Conservation (phyloP, 2,113 vertebrate genomes). For the Erythrocercus mccallii region DNA sequence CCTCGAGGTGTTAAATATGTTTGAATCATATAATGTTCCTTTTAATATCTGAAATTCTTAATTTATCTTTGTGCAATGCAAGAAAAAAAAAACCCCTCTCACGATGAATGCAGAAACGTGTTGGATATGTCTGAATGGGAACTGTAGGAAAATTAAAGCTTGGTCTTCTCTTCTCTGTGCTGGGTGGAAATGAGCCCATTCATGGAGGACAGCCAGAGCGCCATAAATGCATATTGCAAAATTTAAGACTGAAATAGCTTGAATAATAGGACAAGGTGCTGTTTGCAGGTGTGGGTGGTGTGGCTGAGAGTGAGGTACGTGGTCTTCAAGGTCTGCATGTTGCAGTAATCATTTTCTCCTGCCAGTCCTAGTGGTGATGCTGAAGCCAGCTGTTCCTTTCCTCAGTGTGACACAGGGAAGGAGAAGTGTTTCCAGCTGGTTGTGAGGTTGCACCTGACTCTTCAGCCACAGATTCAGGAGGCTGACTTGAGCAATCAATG, state of each 20-base stretch:
- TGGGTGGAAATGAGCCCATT: not conserved
- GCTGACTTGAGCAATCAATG: not conserved
- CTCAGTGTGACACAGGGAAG: fast-evolving
- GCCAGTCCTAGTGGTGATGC: fast-evolving
- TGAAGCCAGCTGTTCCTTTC: not conserved
- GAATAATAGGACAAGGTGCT: not conserved
- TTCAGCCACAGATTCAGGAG: not conserved
- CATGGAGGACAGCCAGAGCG: not conserved
- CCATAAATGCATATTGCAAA: not conserved
- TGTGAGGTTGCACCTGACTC: not conserved
- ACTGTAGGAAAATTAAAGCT: not conserved
- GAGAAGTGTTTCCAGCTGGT: not conserved
- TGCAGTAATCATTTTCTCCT: not conserved
- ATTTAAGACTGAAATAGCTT: not conserved
- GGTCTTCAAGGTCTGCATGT: not conserved
- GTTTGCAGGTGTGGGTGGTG: not conserved
- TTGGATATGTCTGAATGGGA: not conserved
- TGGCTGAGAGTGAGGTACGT: not conserved
- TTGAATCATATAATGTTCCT: not conserved
- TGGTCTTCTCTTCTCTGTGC: not conserved
- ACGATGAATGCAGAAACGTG: not conserved
- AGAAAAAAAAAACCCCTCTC: not conserved
- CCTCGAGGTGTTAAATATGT: not conserved
- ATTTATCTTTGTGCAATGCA: not conserved
- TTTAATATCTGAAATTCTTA: not conserved